Evolutionary conservation across 2,888 invertebrate species (phyloP), one percentile per base, ranked within the genome.

Genomic region (Caprella mutica): DNA sequence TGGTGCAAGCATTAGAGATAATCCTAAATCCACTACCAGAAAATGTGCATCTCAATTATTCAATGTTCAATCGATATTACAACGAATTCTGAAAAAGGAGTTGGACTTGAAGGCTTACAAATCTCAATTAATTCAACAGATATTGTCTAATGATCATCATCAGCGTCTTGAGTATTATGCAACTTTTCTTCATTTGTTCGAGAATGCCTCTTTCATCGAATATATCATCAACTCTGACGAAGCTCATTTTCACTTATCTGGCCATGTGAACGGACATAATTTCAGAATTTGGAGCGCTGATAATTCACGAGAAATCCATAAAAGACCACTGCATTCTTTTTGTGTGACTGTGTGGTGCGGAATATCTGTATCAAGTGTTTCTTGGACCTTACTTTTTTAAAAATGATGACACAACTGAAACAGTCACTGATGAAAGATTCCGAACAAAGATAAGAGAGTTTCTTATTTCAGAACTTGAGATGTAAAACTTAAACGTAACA

Each of bases 61-160:
- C n/a, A n/a, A n/a, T n/a, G n/a, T n/a, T 9, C 40, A n/a, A 40
- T 40, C 40, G 40, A 9, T 21, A 40, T 40, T 40, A 40, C n/a
- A n/a, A n/a, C 40, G n/a, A n/a, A 40, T 40, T 40, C n/a, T 40
- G 40, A 40, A 40, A 9, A 40, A 40, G 6, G 40, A 40, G 17
- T n/a, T 40, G n/a, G 19, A 40, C 6, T 40, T 40, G n/a, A 40
- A 40, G 6, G 6, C n/a, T 5, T 40, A 40, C 40, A 40, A 40
- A 40, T 17, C n/a, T 40, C 40, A 40, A 40, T 9, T 40, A n/a
- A n/a, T n/a, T n/a, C 19, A 9, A 40, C 8, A n/a, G n/a, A 9
- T n/a, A 40, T 40, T 40, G 40, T n/a, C 40, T 40, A 9, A 40
- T 40, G 40, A 40, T 40, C 40, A 40, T 40, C n/a, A 40, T 5